phyloP scores from a whole-genome alignment of 2,797 vertebrate species.

The Microctenopoma steveboyesi region DNA sequence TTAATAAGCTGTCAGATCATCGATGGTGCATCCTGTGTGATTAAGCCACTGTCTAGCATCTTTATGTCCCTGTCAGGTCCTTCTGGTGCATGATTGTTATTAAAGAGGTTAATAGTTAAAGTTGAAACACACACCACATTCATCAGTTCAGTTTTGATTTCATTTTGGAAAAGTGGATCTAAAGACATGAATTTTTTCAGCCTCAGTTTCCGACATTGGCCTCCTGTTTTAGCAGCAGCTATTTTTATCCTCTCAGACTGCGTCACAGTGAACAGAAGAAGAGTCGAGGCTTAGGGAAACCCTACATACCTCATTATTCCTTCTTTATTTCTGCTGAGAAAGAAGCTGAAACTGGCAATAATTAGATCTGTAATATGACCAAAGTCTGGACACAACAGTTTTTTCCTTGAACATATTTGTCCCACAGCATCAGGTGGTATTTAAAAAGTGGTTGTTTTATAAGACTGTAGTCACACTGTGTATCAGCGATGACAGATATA shows the following conservation, averaged over 20 bases:
- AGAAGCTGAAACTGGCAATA: conserved; percentile 10
- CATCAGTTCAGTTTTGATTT: conserved; percentile 24
- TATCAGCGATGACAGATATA: background rate
- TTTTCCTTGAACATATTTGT: conserved; percentile 1
- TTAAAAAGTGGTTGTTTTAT: conserved; percentile 16
- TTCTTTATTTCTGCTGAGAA: conserved; percentile 30
- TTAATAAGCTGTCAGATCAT: background rate
- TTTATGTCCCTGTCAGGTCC: conserved; percentile 3
- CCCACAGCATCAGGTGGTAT: background rate
- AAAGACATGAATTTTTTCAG: conserved; percentile 33
- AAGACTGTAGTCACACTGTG: conserved; percentile 29
- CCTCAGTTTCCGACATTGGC: conserved; percentile 46
- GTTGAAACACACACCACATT: background rate
- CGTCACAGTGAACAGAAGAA: conserved; percentile 65
- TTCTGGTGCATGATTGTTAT: background rate
- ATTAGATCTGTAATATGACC: background rate
- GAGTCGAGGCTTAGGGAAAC: conserved; percentile 63
- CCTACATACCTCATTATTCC: conserved; percentile 44
- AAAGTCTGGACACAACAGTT: conserved; percentile 4
- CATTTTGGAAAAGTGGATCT: conserved; percentile 19
- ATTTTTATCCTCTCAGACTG: conserved; percentile 65
- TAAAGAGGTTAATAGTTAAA: conserved; percentile 4
- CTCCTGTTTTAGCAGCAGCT: conserved; percentile 71
- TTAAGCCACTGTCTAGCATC: background rate
- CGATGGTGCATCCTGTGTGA: background rate